Base-by-base conservation (phyloP, 2,797 vertebrate genomes). In the Pantherophis alleghaniensis region DNA sequence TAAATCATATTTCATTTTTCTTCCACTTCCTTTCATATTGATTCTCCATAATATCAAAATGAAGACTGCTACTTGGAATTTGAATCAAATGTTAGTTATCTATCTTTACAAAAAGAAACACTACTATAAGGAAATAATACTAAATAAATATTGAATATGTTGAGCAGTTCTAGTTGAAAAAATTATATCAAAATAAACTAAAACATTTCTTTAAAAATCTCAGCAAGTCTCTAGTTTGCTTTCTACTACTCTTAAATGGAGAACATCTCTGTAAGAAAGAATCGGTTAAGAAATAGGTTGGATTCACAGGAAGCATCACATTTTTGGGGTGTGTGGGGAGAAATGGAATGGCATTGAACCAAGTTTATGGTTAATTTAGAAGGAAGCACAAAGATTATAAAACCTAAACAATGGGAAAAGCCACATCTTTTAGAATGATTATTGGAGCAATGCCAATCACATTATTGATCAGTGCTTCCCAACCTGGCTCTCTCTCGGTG, bases 1-100 rank as follows among this genome's bases (percentile, higher is more conserved):
- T 96, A 97, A 97, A 97, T 94, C 86, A 86, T 92, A 88, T 96
- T 96, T 96, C n/a, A 42, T 59, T 96, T 94, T 94, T 55, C 89
- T 95, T 96, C 95, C 94, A 28, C 37, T 96, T 95, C 74, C 20
- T 42, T 47, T 37, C 42, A 94, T 96, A 83, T 92, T 96, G 94
- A 94, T 94, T 96, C 95, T 96, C 91, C 83, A 94, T 93, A 96
- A 93, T 95, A 90, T 94, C 91, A 92, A 90, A 53, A 94, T 51
- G 88, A 95, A 87, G 90, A 95, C 61, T 94, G 63, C 86, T 96
- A 94, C 94, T 95, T 93, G 92, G 53, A 93, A 94, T 95, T 94
- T 96, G 53, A 91, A 83, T 79, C 94, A 96, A 95, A 93, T 91
- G 90, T 87, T 93, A 96, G 91, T 95, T 93, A 90, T 94, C 92